phyloP scores from a whole-genome alignment of 2,113 vertebrate genomes.

The Austrofundulus limnaeus region DNA sequence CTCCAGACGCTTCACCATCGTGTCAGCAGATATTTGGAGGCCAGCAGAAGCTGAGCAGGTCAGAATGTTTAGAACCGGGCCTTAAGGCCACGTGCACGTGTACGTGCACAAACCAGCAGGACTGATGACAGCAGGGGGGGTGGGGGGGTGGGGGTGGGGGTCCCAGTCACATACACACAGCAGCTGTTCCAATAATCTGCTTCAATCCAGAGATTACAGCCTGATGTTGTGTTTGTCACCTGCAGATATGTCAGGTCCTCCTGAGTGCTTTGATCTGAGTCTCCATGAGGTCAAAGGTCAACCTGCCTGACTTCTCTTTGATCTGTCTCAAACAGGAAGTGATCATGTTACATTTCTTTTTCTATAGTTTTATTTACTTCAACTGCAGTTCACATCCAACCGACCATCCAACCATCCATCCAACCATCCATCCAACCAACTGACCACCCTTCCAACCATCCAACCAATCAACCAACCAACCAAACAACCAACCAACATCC shows the following conservation, averaged over 20 bases:
- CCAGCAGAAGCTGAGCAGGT: conserved; percentile 72
- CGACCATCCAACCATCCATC: too few species aligned
- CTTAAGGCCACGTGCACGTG: neutral
- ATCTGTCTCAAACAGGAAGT: too few species aligned
- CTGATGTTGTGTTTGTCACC: neutral
- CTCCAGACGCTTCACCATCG: conserved; percentile 94
- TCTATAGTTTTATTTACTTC: too few species aligned
- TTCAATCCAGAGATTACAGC: conserved; percentile 6
- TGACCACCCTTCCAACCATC: too few species aligned
- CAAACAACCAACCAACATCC: too few species aligned
- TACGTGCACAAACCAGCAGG: neutral
- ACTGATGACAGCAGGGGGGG: neutral
- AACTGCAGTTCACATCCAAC: too few species aligned
- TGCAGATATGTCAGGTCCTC: too few species aligned
- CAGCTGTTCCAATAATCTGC: conserved; percentile 6
- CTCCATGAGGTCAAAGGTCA: neutral
- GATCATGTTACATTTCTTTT: too few species aligned
- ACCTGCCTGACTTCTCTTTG: too few species aligned
- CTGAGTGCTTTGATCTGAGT: too few species aligned
- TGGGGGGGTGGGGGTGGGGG: neutral
- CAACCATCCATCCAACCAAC: too few species aligned
- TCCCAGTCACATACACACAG: neutral
- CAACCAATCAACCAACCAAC: too few species aligned
- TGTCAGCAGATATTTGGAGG: conserved; percentile 94
- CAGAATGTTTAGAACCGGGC: conserved; percentile 45